A percentile compares a stretch with the other conserved stretches of the same genome.
Conservation (phyloP, 2,113 vertebrate genomes). For the Calyptomena viridis region DNA sequence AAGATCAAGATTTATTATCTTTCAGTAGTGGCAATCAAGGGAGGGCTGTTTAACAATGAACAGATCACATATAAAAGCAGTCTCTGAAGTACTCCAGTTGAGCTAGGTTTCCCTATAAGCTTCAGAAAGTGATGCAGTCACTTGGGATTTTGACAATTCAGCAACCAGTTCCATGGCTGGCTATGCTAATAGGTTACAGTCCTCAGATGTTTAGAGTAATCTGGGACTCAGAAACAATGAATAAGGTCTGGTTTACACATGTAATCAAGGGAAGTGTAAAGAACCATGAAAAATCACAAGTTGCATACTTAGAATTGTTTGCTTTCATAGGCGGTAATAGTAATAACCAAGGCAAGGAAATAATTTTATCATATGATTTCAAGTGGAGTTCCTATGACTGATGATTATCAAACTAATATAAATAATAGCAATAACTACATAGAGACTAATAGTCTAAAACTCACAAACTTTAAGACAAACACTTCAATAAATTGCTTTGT, state of each 20-base stretch:
- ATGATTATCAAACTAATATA: background rate
- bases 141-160: background rate
- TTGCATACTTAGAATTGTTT: background rate
- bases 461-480: background rate
- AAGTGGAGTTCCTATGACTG: background rate
- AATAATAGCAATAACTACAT: background rate
- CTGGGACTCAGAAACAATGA: background rate
- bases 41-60: background rate
- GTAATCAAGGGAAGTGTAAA: background rate
- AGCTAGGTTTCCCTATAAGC: background rate
- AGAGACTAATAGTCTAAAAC: background rate
- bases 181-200: background rate
- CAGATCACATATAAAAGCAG: background rate
- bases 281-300: background rate
- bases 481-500: background rate
- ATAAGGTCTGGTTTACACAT: background rate
- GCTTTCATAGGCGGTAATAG: background rate
- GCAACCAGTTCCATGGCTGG: background rate
- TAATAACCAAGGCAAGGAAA: background rate
- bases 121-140: background rate
- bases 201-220: background rate
- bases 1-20: background rate
- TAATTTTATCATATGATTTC: background rate
- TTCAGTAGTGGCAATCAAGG: background rate
- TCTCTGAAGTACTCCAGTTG: background rate